A percentile compares a stretch with the other conserved stretches of the same genome.
Conservation (phyloP, 2,888 invertebrate species). For the Ischnus inquisitorius region DNA sequence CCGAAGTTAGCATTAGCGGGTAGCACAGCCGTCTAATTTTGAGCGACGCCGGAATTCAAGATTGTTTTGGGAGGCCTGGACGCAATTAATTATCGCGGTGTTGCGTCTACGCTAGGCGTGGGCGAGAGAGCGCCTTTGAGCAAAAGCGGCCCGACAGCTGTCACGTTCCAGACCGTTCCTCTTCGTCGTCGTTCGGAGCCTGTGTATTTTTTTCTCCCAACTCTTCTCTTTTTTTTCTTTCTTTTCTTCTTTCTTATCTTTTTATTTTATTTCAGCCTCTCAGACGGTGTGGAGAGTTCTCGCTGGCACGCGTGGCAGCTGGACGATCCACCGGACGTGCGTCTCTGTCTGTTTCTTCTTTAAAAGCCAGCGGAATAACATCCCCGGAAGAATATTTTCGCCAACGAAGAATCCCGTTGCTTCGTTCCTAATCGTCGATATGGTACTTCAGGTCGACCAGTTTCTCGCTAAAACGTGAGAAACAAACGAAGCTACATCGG, state of each 20-base stretch:
- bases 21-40: constrained; percentile 59
- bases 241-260: constrained; percentile 10
- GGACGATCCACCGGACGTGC: constrained; percentile 38
- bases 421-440: constrained; percentile 15
- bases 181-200: constrained; percentile 40
- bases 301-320: constrained; percentile 43
- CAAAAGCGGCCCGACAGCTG: constrained; percentile 59
- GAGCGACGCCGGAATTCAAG: constrained; percentile 56
- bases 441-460: neutral
- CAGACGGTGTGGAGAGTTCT: constrained; percentile 35
- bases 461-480: constrained; percentile 40
- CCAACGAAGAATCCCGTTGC: neutral
- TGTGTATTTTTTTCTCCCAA: constrained; percentile 21
- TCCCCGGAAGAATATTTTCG: neutral
- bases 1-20: neutral
- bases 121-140: constrained; percentile 59
- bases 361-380: neutral
- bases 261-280: constrained; percentile 22
- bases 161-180: constrained; percentile 65
- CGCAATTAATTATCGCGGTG: constrained; percentile 64
- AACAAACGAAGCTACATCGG: neutral
- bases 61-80: constrained; percentile 56
- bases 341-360: constrained; percentile 7
- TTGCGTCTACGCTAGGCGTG: constrained; percentile 61
- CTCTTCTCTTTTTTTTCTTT: constrained; percentile 13